These are phyloP conservation scores for Parazoanthus atlanticus DNA, from an alignment of 92 coral and sea anemone genomes.

Conservation along the genomic window DNA sequence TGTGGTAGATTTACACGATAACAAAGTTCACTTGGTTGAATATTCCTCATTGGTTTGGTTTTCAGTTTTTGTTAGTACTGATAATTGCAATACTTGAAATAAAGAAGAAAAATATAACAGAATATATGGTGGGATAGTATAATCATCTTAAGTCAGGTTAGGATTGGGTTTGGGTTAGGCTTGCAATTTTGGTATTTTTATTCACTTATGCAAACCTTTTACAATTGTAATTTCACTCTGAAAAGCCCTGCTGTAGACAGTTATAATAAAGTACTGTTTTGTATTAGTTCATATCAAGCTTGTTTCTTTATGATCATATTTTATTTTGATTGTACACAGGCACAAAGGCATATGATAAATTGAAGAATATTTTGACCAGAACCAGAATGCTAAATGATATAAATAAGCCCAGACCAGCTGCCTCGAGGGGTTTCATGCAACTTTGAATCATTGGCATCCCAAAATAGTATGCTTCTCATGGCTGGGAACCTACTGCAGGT, in stretches of 20 bases:
- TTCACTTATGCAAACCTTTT: no score
- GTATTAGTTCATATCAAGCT: neutral
- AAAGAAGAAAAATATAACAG: no score
- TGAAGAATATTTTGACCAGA: slow-evolving; percentile 40
- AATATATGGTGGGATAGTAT: no score
- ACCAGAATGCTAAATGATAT: slow-evolving; percentile 59
- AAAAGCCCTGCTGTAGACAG: neutral
- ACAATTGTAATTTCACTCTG: neutral
- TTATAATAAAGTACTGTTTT: neutral
- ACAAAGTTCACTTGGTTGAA: no score
- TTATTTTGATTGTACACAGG: slow-evolving; percentile 7
- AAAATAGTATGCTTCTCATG: slow-evolving; percentile 60
- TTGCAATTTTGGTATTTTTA: no score
- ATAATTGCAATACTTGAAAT: no score
- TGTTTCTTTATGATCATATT: neutral
- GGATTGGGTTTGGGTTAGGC: no score
- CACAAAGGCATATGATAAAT: slow-evolving; percentile 54
- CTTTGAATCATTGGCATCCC: slow-evolving; percentile 61
- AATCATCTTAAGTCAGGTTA: no score
- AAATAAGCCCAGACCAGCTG: slow-evolving; percentile 66
- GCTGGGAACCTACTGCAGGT: slow-evolving; percentile 69
- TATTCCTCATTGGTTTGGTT: no score
- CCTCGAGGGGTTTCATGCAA: slow-evolving; percentile 64
- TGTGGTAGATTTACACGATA: no score
- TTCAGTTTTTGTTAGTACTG: no score